Conservation (phyloP, 2,797 vertebrate genomes). For the Fringilla coelebs region DNA sequence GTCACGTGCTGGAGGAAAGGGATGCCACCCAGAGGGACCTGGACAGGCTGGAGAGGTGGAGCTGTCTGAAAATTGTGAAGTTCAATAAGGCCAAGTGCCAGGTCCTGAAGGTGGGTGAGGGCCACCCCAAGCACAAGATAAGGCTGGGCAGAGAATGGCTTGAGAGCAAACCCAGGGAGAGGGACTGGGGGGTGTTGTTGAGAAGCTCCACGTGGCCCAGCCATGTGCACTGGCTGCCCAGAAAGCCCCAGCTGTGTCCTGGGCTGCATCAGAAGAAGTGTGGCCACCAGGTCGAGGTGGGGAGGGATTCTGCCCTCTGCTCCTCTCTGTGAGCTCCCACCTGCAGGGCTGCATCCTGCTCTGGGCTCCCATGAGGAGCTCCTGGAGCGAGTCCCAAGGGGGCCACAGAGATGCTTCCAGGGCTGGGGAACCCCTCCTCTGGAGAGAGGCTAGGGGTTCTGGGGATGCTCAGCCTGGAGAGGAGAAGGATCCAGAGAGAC, state of each 20-base stretch:
- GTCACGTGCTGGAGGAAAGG: background rate
- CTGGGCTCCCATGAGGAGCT: background rate
- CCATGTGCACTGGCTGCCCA: background rate
- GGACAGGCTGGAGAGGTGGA: background rate
- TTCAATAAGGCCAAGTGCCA: background rate
- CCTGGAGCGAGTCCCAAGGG: background rate
- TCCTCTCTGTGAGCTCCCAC: background rate
- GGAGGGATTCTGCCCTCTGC: background rate
- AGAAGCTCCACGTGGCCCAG: background rate
- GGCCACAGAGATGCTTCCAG: too few species aligned
- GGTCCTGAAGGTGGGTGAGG: background rate
- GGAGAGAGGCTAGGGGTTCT: background rate
- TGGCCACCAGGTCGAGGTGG: background rate
- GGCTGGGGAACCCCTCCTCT: fast-evolving
- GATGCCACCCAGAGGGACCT: background rate
- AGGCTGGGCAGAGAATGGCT: background rate
- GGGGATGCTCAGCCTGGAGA: background rate
- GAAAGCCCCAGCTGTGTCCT: fast-evolving
- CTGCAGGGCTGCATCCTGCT: background rate
- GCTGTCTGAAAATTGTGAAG: background rate
- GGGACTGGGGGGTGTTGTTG: background rate
- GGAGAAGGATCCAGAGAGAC: background rate
- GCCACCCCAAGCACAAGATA: too few species aligned
- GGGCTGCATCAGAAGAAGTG: background rate
- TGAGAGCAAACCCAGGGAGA: background rate